Conservation (phyloP, 2,113 vertebrate genomes). For the Limnothrissa miodon region DNA sequence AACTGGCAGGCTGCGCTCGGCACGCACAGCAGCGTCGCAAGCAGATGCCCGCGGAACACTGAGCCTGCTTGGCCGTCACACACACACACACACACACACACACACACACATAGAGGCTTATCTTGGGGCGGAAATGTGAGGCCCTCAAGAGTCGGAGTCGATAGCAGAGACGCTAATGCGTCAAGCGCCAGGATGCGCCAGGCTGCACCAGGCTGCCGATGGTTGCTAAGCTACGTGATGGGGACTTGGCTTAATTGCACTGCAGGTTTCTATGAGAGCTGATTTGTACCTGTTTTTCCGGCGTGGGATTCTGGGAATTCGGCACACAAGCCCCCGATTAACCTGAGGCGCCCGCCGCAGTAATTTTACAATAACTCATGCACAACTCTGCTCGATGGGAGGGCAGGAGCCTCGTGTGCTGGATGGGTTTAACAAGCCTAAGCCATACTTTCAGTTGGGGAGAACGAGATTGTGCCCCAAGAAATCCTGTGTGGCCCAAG, state of each 20-base stretch:
- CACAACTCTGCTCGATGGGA: not conserved
- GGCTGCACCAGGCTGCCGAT: constrained; percentile 27
- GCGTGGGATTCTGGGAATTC: not conserved
- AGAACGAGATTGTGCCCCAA: not conserved
- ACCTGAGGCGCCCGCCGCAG: not conserved
- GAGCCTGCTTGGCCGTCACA: not conserved
- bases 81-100: constrained; percentile 6
- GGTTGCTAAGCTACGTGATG: constrained; percentile 41
- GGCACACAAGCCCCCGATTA: not conserved
- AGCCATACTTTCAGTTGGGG: not conserved
- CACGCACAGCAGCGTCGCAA: not conserved
- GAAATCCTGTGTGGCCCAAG: not conserved
- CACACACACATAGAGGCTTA: not conserved
- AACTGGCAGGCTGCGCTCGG: constrained; percentile 8
- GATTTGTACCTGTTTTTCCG: constrained; percentile 42
- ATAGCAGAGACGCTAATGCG: constrained; percentile 40
- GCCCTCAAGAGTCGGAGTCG: constrained; percentile 20
- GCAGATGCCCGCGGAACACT: constrained; percentile 23
- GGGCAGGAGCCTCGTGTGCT: not conserved
- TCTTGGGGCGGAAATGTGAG: not conserved
- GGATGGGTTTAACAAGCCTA: constrained; percentile 1
- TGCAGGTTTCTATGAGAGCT: constrained; percentile 51
- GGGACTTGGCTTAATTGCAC: constrained; percentile 49
- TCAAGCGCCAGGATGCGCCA: constrained; percentile 33
- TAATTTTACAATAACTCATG: constrained; percentile 15